Conservation (phyloP, 2,797 vertebrate species). For the Periparus ater region DNA sequence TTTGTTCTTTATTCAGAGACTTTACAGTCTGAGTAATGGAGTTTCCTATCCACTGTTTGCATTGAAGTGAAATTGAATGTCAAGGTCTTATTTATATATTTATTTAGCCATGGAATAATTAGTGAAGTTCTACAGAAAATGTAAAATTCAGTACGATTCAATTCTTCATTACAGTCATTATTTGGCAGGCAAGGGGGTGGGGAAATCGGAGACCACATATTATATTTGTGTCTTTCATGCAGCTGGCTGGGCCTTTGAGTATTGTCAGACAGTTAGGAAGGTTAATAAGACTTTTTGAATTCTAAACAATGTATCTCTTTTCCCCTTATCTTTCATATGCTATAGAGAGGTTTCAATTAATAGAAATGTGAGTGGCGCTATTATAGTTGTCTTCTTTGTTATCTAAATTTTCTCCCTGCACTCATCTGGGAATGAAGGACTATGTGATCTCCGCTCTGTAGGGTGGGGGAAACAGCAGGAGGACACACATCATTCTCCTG, state of each 20-base stretch:
- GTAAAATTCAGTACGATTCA: background rate
- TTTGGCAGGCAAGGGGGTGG: background rate
- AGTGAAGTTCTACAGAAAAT: slow-evolving; percentile 4
- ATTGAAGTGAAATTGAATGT: slow-evolving; percentile 20
- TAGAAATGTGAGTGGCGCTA: slow-evolving; percentile 6
- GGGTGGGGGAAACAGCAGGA: accelerated
- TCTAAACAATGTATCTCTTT: slow-evolving; percentile 12
- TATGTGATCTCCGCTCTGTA: background rate
- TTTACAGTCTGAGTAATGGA: background rate
- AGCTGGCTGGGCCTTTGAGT: background rate
- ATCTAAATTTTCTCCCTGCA: background rate
- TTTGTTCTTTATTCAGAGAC: background rate
- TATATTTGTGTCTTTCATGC: background rate
- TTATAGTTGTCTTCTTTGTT: background rate
- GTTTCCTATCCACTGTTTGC: background rate
- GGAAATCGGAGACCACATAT: background rate
- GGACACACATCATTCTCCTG: accelerated
- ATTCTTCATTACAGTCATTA: background rate
- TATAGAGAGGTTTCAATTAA: slow-evolving; percentile 19
- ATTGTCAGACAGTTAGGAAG: background rate
- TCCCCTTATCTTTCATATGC: background rate
- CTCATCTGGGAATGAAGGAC: background rate
- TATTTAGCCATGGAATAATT: slow-evolving; percentile 30
- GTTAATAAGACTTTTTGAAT: slow-evolving; percentile 45
- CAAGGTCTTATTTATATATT: slow-evolving; percentile 46